These are phyloP conservation scores for Rhopilema esculentum DNA, from an alignment of 30 jellyfish, hydroid and myxozoan genomes.

Conservation along the genomic window DNA sequence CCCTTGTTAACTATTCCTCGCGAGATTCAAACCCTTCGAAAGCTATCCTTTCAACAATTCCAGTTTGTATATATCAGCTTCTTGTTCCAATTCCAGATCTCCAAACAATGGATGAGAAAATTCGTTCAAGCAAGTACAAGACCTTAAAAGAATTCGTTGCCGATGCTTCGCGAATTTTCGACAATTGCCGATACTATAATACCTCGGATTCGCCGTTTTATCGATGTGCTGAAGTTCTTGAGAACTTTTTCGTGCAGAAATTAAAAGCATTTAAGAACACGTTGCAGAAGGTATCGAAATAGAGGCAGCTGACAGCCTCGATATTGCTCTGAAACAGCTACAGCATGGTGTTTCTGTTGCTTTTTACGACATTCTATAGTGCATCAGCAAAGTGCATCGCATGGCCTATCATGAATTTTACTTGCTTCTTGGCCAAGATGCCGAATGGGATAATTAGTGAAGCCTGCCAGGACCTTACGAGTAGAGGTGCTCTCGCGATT, in stretches of 20 bases:
- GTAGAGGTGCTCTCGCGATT: too few relatives aligned
- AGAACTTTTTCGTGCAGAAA: constrained; percentile 94
- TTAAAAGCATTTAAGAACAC: constrained; percentile 92
- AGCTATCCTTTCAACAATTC: too few relatives aligned
- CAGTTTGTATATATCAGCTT: too few relatives aligned
- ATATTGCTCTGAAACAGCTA: too few relatives aligned
- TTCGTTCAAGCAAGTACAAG: constrained; percentile 68
- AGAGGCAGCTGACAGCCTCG: background rate
- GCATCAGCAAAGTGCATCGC: too few relatives aligned
- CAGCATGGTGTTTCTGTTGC: background rate
- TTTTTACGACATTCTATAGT: background rate
- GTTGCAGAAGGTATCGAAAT: constrained; percentile 73
- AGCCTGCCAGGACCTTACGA: too few relatives aligned
- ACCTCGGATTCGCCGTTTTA: constrained; percentile 95
- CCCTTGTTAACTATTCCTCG: too few relatives aligned
- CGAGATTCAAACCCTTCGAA: too few relatives aligned
- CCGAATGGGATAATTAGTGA: too few relatives aligned
- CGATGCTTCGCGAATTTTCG: constrained; percentile 95
- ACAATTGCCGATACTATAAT: constrained; percentile 93
- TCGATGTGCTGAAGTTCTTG: constrained; percentile 97
- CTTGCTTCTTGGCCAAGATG: too few relatives aligned
- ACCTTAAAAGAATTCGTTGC: constrained; percentile 91
- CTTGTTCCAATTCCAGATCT: constrained; percentile 68
- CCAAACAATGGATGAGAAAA: constrained; percentile 87
- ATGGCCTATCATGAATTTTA: too few relatives aligned